Evolutionary conservation across 2,113 vertebrate genomes (phyloP).

Genomic region (Leptobrachium leishanense): DNA sequence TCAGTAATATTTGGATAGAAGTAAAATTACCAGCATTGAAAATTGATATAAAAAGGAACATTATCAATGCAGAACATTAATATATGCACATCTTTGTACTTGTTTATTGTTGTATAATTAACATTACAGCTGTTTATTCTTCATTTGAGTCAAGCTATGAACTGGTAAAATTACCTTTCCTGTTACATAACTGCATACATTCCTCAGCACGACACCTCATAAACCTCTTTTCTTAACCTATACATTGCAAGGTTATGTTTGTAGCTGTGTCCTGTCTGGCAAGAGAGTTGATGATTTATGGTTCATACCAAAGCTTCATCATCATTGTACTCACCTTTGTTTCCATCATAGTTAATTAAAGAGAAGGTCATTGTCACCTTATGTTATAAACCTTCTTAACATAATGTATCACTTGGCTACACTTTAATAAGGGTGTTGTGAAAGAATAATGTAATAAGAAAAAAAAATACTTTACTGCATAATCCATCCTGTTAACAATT

Average conservation of each 20-base stretch:
- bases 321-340: constrained; percentile 94
- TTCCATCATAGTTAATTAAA: constrained; percentile 99
- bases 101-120: too few species aligned
- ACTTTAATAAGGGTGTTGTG: constrained; percentile 79
- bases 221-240: constrained; percentile 72
- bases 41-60: too few species aligned
- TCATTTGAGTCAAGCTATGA: too few species aligned
- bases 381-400: constrained; percentile 89
- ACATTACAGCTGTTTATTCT: too few species aligned
- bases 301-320: constrained; percentile 83
- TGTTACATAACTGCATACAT: constrained; percentile 3
- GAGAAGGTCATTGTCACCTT: constrained; percentile 98
- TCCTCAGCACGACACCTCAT: not conserved
- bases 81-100: too few species aligned
- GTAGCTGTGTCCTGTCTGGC: constrained; percentile 72
- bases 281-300: constrained; percentile 86
- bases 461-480: constrained; percentile 66
- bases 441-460: constrained; percentile 76
- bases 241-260: constrained; percentile 90
- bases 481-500: constrained; percentile 79
- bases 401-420: constrained; percentile 91
- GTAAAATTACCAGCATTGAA: too few species aligned
- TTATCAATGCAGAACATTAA: too few species aligned
- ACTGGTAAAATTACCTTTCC: not conserved
- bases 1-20: too few species aligned